Conservation (phyloP, 2,797 vertebrate genomes). For the Syncerus caffer region DNA sequence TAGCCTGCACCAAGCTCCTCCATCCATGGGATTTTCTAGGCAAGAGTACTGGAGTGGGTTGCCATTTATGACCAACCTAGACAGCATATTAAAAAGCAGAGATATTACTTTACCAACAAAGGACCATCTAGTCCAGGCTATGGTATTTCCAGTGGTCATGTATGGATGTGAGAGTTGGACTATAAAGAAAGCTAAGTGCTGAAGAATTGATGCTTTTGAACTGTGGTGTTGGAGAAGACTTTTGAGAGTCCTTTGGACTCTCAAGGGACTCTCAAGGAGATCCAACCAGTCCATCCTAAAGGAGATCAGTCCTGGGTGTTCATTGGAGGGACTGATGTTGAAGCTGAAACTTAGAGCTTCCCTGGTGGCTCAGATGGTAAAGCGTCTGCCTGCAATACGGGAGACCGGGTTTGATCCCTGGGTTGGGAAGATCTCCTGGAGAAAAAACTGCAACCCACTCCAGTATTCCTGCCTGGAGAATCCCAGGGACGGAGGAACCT, state of each 20-base stretch:
- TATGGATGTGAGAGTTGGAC: not conserved
- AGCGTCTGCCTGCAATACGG: no score
- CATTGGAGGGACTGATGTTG: not conserved
- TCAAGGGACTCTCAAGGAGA: not conserved
- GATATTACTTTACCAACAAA: not conserved
- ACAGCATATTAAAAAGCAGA: not conserved
- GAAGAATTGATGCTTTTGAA: not conserved
- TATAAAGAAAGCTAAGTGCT: fast-evolving
- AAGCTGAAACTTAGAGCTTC: not conserved
- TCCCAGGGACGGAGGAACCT: no score
- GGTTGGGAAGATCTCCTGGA: no score
- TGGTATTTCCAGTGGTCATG: not conserved
- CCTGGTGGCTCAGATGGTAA: no score
- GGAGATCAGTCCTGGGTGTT: not conserved
- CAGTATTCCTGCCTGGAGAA: no score
- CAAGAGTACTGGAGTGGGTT: no score
- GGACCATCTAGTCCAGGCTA: not conserved
- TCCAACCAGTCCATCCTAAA: not conserved
- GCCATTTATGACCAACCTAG: not conserved
- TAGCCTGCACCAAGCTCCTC: no score
- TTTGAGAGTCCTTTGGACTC: not conserved
- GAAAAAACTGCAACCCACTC: no score
- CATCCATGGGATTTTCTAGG: no score
- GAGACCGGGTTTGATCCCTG: no score
- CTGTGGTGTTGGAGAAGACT: not conserved